Evolutionary conservation across 2,888 invertebrate genomes (phyloP).

Genomic region (Marasmarcha lunaedactyla): DNA sequence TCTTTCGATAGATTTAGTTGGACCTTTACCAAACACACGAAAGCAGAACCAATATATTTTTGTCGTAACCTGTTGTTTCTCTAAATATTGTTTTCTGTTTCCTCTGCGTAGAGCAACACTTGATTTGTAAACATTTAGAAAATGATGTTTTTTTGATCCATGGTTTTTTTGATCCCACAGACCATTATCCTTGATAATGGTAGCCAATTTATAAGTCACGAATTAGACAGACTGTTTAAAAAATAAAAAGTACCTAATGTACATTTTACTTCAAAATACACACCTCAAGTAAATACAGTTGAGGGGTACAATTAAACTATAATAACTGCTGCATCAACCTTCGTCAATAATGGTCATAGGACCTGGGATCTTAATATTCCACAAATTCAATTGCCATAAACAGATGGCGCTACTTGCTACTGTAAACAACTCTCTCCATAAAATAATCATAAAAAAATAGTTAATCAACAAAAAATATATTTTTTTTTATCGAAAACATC

Average conservation of each 20-base stretch:
- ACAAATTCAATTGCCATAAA: slow-evolving; percentile 8
- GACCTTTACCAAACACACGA: slow-evolving; percentile 15
- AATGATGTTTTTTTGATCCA: slow-evolving; percentile 20
- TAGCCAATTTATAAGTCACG: slow-evolving; percentile 16
- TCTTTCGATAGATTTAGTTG: slow-evolving; percentile 17
- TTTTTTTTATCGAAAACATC: too few relatives aligned
- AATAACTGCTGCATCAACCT: background rate
- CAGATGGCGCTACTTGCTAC: too few relatives aligned
- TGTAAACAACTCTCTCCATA: too few relatives aligned
- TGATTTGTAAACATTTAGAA: slow-evolving; percentile 11
- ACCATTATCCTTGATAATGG: slow-evolving; percentile 20
- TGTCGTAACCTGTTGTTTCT: slow-evolving; percentile 17
- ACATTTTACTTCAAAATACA: slow-evolving; percentile 10
- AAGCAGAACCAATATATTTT: slow-evolving; percentile 13
- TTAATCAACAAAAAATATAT: too few relatives aligned
- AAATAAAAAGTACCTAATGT: slow-evolving; percentile 19
- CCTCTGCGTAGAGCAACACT: slow-evolving; percentile 16
- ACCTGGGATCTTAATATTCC: slow-evolving; percentile 1
- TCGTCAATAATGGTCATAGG: slow-evolving; percentile 4
- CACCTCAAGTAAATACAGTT: too few relatives aligned
- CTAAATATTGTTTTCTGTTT: slow-evolving; percentile 6
- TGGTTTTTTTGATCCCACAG: slow-evolving; percentile 19
- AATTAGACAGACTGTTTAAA: slow-evolving; percentile 6
- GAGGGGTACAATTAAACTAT: too few relatives aligned
- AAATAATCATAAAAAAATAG: too few relatives aligned